Evolutionary conservation across 2,113 vertebrate species (phyloP), one percentile per base, ranked within the genome.

Genomic region (Conger conger): DNA sequence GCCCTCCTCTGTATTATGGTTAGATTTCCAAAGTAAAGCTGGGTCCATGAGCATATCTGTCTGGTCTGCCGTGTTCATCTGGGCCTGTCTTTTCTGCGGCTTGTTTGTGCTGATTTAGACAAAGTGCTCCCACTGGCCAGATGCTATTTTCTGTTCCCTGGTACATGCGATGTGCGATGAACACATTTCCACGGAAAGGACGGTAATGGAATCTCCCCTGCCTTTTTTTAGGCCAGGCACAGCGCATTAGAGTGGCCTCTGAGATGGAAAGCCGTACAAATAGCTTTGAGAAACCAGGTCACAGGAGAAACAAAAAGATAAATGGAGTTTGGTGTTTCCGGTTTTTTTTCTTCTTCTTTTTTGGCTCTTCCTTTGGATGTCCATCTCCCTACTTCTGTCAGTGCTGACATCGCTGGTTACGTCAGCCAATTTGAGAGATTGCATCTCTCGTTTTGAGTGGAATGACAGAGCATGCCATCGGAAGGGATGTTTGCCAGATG

Each of bases 231-330:
- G 40, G 60, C 57, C 68, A 68, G 54, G 23, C 60, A 40, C 16
- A 40, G 36, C 57, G 38, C 23, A 23, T 42, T 13, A 68, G 81
- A 27, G 81, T 17, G 6, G 57, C 57, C 57, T 63, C 57, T 27
- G 18, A 35, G 37, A 54, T 82, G 53, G 30, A 82, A 82, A 5
- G 36, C 37, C 4, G 36, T 79, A 81, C 30, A 76, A 81, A 85
- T 85, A 81, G 40, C 42, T 68, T 50, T 23, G 33, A 57, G 54
- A 85, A 85, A 45, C 57, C 57, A 85, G 84, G 84, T 80, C 84
- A 85, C 53, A 68, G 73, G 37, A 54, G 27, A 36, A 63, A 30
- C 18, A 33, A 79, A 77, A 84, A 80, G 27, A 81, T 33, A 57
- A 73, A 40, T 80, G 79, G 38, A n/a, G n/a, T 80, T 42, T n/a